Conservation (phyloP, 2,888 invertebrate genomes). For the Eulithis prunata region DNA sequence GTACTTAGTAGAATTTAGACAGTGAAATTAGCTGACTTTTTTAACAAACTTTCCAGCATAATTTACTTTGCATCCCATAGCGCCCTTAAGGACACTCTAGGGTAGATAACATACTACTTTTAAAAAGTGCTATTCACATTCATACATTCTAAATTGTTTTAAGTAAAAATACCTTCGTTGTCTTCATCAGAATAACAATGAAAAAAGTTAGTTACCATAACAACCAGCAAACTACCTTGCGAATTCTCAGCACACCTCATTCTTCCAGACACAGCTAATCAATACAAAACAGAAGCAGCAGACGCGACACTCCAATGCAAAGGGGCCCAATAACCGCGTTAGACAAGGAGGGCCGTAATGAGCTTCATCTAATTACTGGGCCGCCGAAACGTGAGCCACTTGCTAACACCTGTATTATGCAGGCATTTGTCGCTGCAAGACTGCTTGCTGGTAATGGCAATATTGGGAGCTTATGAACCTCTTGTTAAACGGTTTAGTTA, state of each 20-base stretch:
- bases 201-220: slow-evolving; percentile 1
- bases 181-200: neutral
- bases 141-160: too few species aligned
- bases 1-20: slow-evolving; percentile 14
- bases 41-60: neutral
- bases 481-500: neutral
- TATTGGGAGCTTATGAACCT: slow-evolving; percentile 18
- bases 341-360: slow-evolving; percentile 52
- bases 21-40: neutral
- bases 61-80: too few species aligned
- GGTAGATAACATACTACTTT: too few species aligned
- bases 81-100: too few species aligned
- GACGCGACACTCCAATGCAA: slow-evolving; percentile 38
- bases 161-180: too few species aligned
- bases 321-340: slow-evolving; percentile 46
- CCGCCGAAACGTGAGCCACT: slow-evolving; percentile 52
- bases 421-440: slow-evolving; percentile 37
- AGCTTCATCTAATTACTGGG: slow-evolving; percentile 63
- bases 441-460: slow-evolving; percentile 19
- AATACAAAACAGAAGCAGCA: slow-evolving; percentile 34
- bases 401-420: slow-evolving; percentile 63
- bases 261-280: slow-evolving; percentile 24
- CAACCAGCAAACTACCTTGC: slow-evolving; percentile 19
- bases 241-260: slow-evolving; percentile 25
- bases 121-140: too few species aligned